Evolutionary conservation across 2,888 invertebrate genomes (phyloP), one percentile per base, ranked within the genome.

Genomic region (Cephus sareptanus): DNA sequence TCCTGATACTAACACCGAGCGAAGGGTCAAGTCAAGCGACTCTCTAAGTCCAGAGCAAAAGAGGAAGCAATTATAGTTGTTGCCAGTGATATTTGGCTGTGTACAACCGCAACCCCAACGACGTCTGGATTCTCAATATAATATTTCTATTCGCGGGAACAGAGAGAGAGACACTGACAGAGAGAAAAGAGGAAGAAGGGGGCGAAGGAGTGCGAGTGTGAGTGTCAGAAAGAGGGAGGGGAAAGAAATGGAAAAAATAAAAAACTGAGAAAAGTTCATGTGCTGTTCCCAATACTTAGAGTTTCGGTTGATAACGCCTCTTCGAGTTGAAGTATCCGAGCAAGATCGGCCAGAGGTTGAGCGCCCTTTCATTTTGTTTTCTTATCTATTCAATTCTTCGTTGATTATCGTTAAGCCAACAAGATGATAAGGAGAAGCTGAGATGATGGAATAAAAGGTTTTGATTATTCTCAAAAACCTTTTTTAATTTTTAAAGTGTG

Each of bases 11-110:
- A 75, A 79, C 79, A 76, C 73, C 75, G 73, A 74, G 30, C 83
- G 84, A 87, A 84, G 83, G 85, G 85, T 85, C 82, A 82, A 84
- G 85, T 85, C 86, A 84, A 87, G 85, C 86, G 84, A 87, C 83
- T 83, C 82, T 86, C 84, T 86, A 87, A 83, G 86, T 85, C 86
- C 85, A 78, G 78, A 83, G 83, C 82, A 81, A 82, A 81, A 80
- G 79, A 84, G 82, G 82, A 81, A 81, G 79, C 79, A 76, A 82
- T 81, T 81, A 82, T 80, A 79, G 78, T 77, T 77, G 80, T 34
- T 74, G 74, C 74, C 74, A 74, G 74, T 74, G 34, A 34, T 31
- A 31, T 74, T 74, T 74, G 74, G 40, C 40, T 40, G 40, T 40
- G 40, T 40, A 15, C 40, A 15, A 40, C 40, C 40, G 15, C 40